Percentiles rank a stretch among this genome's conserved stretches.
These are phyloP conservation scores for Drosophila leonis DNA, from an alignment of 2,888 invertebrate species.

Conservation along the genomic window DNA sequence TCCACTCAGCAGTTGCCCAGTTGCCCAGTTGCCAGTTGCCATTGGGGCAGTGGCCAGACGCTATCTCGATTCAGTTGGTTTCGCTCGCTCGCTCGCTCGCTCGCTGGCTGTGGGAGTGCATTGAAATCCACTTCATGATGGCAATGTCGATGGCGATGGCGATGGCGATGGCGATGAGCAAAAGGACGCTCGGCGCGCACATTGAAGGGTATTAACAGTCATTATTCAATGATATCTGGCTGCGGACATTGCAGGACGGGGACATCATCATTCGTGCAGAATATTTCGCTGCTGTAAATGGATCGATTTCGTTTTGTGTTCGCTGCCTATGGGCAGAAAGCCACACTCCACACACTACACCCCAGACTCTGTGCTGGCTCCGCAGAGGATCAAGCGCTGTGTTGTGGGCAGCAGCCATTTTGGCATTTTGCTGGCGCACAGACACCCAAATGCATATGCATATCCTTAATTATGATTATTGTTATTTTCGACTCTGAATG, in stretches of 20 bases:
- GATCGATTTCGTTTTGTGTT: constrained; percentile 66
- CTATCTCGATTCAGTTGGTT: constrained; percentile 50
- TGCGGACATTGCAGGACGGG: constrained; percentile 78
- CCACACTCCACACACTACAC: background rate
- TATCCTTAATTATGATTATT: constrained; percentile 84
- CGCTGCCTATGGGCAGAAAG: background rate
- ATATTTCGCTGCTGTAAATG: constrained; percentile 67
- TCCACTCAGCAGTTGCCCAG: constrained; percentile 11
- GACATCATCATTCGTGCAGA: constrained; percentile 78
- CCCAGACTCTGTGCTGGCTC: background rate
- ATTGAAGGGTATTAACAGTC: constrained; percentile 85
- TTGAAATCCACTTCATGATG: constrained; percentile 79
- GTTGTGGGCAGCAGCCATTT: constrained; percentile 48
- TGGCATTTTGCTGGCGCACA: constrained; percentile 50
- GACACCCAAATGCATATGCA: constrained; percentile 65
- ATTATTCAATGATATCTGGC: constrained; percentile 84
- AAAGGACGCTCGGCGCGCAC: constrained; percentile 49
- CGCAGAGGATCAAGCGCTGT: constrained; percentile 52
- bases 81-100: constrained; percentile 18
- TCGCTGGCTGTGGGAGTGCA: constrained; percentile 64
- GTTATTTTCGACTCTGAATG: constrained; percentile 82
- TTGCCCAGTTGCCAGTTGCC: constrained; percentile 11
- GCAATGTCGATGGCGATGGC: constrained; percentile 12
- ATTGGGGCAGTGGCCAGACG: constrained; percentile 31
- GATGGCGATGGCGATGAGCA: constrained; percentile 25